Conservation (phyloP, 1,140 invertebrate species). For the Drosophila triauraria region DNA sequence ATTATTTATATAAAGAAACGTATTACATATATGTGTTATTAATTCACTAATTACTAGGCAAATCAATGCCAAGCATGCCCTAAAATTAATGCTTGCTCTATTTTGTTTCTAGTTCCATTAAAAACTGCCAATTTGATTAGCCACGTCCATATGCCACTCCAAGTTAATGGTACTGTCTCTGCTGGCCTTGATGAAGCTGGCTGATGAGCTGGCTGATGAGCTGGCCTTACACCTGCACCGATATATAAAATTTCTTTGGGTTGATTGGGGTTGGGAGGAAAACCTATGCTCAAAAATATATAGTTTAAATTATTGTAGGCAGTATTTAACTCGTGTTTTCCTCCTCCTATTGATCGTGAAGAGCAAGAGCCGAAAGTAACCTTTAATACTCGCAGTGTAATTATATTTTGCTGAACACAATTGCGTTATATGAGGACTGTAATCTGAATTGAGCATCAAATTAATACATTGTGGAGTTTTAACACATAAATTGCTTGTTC, state of each 20-base stretch:
- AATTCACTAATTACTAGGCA: conserved; percentile 61
- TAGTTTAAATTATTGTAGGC: conserved; percentile 51
- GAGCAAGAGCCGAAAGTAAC: conserved; percentile 28
- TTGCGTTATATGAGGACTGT: conserved; percentile 29
- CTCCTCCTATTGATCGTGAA: neutral
- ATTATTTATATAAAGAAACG: conserved; percentile 45
- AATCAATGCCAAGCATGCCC: conserved; percentile 72
- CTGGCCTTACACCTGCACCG: conserved; percentile 74
- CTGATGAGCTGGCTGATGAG: conserved; percentile 9
- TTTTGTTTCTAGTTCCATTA: conserved; percentile 30
- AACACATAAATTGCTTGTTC: conserved; percentile 62
- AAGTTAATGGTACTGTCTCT: neutral
- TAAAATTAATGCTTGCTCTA: conserved; percentile 59
- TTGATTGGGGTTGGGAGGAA: conserved; percentile 7
- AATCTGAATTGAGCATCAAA: conserved; percentile 40
- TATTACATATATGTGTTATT: conserved; percentile 39
- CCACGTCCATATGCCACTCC: conserved; percentile 4
- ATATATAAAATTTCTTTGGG: conserved; percentile 68
- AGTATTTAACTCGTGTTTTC: conserved; percentile 47
- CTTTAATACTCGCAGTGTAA: conserved; percentile 19
- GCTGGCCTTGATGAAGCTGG: conserved; percentile 17
- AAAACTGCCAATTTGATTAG: conserved; percentile 47
- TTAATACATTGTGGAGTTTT: conserved; percentile 33
- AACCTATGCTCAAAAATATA: conserved; percentile 33
- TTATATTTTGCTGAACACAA: conserved; percentile 60